Conservation (phyloP, 2,888 invertebrate genomes). For the Norana najaformis region DNA sequence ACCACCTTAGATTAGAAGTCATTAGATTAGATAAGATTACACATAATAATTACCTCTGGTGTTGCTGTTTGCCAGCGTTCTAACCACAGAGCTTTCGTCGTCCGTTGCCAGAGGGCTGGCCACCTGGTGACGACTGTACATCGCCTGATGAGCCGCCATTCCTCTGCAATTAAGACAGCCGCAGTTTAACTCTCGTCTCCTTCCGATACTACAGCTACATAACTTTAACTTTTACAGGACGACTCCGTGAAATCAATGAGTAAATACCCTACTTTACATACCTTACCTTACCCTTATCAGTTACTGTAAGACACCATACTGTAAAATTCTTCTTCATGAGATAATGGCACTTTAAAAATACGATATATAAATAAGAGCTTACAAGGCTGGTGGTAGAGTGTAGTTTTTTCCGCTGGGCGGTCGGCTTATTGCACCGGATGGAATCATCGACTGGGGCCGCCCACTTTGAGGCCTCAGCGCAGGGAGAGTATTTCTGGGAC, state of each 20-base stretch:
- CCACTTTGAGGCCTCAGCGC: neutral
- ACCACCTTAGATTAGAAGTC: too few relatives aligned
- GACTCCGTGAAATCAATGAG: too few relatives aligned
- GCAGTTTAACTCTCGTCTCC: too few relatives aligned
- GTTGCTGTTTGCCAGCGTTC: neutral
- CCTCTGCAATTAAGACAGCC: neutral
- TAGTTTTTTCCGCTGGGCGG: neutral
- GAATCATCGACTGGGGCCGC: neutral
- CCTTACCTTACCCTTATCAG: too few relatives aligned
- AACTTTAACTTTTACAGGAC: too few relatives aligned
- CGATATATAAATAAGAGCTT: too few relatives aligned
- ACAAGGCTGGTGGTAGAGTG: neutral
- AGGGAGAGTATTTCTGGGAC: neutral
- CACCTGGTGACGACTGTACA: slow-evolving; percentile 18
- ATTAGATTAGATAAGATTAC: neutral
- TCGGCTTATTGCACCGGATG: neutral
- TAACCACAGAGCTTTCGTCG: neutral
- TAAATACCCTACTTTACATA: too few relatives aligned
- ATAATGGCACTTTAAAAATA: too few relatives aligned
- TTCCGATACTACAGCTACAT: too few relatives aligned
- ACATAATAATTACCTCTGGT: neutral
- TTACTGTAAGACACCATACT: too few relatives aligned
- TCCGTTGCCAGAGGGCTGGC: neutral
- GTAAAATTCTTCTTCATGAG: too few relatives aligned
- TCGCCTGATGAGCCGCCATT: neutral